phyloP scores from a whole-genome alignment of 1,140 invertebrate species.

The Drosophila elegans region DNA sequence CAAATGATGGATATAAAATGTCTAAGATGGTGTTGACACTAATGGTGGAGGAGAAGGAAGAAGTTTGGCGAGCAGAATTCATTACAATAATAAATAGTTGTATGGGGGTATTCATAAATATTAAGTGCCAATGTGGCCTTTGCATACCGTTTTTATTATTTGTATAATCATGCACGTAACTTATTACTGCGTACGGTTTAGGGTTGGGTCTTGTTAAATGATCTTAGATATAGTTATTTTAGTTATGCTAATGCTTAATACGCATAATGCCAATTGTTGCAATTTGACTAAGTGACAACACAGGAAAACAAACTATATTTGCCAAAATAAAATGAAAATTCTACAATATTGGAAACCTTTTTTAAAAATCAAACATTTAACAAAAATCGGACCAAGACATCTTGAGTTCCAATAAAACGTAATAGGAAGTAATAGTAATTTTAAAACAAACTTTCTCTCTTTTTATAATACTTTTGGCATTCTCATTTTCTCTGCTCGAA shows the following conservation, averaged over 20 bases:
- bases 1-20: constrained; percentile 57
- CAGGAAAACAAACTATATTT: constrained; percentile 17
- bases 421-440: constrained; percentile 24
- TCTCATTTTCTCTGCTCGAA: constrained; percentile 49
- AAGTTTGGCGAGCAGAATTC: constrained; percentile 55
- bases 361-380: constrained; percentile 52
- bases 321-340: constrained; percentile 25
- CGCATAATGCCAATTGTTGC: constrained; percentile 53
- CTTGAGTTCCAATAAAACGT: constrained; percentile 14
- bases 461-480: constrained; percentile 82
- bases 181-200: constrained; percentile 60
- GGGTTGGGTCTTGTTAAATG: constrained; percentile 30
- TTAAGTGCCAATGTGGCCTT: constrained; percentile 72
- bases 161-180: constrained; percentile 37
- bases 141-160: constrained; percentile 14
- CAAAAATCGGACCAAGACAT: constrained; percentile 46
- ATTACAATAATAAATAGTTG: constrained; percentile 50
- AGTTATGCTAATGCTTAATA: constrained; percentile 45
- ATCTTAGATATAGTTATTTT: constrained; percentile 19
- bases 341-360: constrained; percentile 24
- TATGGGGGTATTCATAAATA: constrained; percentile 30
- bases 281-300: constrained; percentile 55
- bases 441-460: constrained; percentile 54
- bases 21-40: constrained; percentile 30
- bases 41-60: constrained; percentile 12